Conservation (phyloP, 2,113 vertebrate genomes). For the Hypomesus transpacificus region DNA sequence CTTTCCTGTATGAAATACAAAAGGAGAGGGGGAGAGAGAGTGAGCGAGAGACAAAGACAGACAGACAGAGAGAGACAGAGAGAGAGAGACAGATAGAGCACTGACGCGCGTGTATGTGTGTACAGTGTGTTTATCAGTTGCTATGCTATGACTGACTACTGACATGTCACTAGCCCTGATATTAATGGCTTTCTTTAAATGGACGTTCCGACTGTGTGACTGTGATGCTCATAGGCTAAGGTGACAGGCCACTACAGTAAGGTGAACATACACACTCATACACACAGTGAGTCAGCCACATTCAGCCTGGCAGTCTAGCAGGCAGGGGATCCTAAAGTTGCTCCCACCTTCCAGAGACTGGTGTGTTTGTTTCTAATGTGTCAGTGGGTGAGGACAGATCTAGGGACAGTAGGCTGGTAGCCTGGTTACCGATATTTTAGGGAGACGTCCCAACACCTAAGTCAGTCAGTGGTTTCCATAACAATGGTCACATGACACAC, state of each 20-base stretch:
- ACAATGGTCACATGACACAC: background rate
- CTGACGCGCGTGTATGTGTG: conserved; percentile 2
- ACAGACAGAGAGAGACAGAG: no score
- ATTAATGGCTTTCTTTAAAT: conserved; percentile 52
- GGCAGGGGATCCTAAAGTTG: conserved; percentile 35
- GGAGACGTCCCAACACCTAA: conserved; percentile 11
- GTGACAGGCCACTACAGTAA: conserved; percentile 6
- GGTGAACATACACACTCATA: background rate
- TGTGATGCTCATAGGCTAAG: conserved; percentile 29
- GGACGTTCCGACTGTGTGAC: conserved; percentile 42
- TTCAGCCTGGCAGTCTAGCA: conserved; percentile 32
- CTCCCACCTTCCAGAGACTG: conserved; percentile 29
- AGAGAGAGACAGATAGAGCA: no score
- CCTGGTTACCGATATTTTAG: background rate
- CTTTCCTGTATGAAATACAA: conserved; percentile 35
- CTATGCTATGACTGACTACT: conserved; percentile 61
- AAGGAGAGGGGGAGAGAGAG: no score
- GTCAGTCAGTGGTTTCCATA: conserved; percentile 19
- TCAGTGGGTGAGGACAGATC: background rate
- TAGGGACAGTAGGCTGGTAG: background rate
- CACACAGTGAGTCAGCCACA: conserved; percentile 48
- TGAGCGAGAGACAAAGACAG: no score
- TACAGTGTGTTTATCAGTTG: conserved; percentile 47
- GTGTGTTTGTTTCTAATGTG: background rate
- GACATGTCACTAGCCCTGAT: conserved; percentile 36